A percentile compares a stretch with the other conserved stretches of the same genome.
phyloP scores from a whole-genome alignment of 1,140 invertebrate species.

The Chironomus tepperi region DNA sequence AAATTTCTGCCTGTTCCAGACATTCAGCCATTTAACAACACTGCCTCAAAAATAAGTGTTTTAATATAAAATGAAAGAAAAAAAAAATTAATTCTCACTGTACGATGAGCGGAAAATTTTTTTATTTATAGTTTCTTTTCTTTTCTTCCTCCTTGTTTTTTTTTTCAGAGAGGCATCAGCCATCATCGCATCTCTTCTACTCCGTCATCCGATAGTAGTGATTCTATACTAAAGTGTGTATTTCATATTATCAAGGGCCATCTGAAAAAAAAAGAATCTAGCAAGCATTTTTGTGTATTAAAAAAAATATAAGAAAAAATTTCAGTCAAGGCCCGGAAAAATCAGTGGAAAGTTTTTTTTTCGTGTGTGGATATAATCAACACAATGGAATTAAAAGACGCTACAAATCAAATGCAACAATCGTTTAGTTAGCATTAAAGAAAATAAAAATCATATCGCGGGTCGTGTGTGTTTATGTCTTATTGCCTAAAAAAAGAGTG shows the following conservation, averaged over 20 bases:
- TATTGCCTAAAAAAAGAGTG: no score
- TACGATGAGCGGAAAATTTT: background rate
- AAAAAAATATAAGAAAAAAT: no score
- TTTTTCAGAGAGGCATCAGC: background rate
- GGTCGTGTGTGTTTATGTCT: no score
- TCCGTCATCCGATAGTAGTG: no score
- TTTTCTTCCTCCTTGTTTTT: background rate
- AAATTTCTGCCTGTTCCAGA: no score
- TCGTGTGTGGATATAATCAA: background rate
- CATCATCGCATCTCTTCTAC: background rate
- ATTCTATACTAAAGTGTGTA: no score
- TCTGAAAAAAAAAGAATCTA: background rate
- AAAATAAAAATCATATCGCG: background rate
- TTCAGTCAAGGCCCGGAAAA: no score
- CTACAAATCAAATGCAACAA: background rate
- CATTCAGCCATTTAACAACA: no score
- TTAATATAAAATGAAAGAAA: no score
- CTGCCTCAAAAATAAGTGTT: no score
- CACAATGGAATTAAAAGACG: background rate
- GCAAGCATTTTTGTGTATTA: no score
- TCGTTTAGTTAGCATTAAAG: background rate
- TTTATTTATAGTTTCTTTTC: conserved; percentile 7
- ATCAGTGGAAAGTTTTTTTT: background rate
- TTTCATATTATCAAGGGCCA: background rate
- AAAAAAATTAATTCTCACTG: background rate